Base-by-base conservation (phyloP, 30 jellyfish, hydroid and myxozoan genomes). In the Hydractinia symbiolongicarpus region DNA sequence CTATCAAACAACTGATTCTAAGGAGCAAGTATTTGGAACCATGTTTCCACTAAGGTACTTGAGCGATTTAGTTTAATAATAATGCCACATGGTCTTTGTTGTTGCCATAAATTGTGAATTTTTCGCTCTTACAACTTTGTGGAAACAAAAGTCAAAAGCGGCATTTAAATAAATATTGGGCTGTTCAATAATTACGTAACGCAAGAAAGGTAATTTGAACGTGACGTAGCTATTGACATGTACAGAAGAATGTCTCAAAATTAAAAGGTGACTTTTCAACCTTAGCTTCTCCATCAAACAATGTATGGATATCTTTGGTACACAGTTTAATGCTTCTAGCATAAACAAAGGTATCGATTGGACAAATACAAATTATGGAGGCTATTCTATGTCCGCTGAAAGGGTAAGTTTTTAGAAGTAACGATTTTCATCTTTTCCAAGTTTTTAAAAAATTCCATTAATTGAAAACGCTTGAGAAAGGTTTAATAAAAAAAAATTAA, bases 221-320 rank as follows among this genome's bases (percentile, higher is more conserved):
- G 69, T 13, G 15, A 11, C 17, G 19, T 11, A 58, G 17, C 69
- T 58, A 16, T 58, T 58, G 69, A 11, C 69, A 16, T 58, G 15
- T 11, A 13, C 17, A 58, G 69, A 16, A 13, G 10, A 9, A 57
- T 57, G 68, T 57, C 68, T 9, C n/a, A n/a, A 16, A 58, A 16
- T 6, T 52, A 17, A 7, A 8, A 64, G 0, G 9, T 64, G 44
- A 30, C 44, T 64, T 7, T 64, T 49, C 76, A 13, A 1, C 54
- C 83, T 64, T 49, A 93, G 98, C 53, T 93, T 93, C 72, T 87
- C 90, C 5, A 62, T 88, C 53, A 93, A 93, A 62, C 98, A 93
- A 77, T 93, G 98, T 77, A 66, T 66, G 81, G 98, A 93, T 58
- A 93, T 93, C n/a, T 93, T 93, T 93, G 98, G 96, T 7, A n/a